These are phyloP conservation scores for Blomia tropicalis DNA, from an alignment of 2,888 invertebrate species.

Conservation along the genomic window DNA sequence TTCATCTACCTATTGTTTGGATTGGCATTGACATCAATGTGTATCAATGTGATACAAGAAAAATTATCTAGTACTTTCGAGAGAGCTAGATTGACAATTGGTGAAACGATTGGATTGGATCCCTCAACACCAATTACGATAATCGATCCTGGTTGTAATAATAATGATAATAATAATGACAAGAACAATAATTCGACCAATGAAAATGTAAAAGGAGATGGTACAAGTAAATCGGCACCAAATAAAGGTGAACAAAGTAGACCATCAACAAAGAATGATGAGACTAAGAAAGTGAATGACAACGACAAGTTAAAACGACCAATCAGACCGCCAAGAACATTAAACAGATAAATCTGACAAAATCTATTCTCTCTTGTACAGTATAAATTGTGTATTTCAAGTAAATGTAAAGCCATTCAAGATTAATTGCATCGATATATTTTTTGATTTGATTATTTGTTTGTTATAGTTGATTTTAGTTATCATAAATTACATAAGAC, in stretches of 20 bases:
- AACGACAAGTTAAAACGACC: not conserved
- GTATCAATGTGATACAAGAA: conserved; percentile 81
- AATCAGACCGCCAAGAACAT: not conserved
- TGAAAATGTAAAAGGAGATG: not conserved
- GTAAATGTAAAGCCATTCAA: too few relatives aligned
- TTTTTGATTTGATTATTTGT: too few relatives aligned
- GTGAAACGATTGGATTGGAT: conserved; percentile 24
- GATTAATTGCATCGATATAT: too few relatives aligned
- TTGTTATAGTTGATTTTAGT: too few relatives aligned
- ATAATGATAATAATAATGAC: not conserved
- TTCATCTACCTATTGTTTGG: conserved; percentile 87
- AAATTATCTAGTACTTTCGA: conserved; percentile 25
- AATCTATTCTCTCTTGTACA: not conserved
- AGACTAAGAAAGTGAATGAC: not conserved
- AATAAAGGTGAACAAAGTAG: not conserved
- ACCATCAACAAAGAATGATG: not conserved
- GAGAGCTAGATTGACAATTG: conserved; percentile 24
- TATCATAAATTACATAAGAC: too few relatives aligned
- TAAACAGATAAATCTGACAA: not conserved
- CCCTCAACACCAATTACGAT: conserved; percentile 9
- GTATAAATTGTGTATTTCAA: not conserved
- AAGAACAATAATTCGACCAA: not conserved
- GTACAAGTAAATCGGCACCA: not conserved
- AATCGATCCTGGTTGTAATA: not conserved
- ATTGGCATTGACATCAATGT: conserved; percentile 86